These are phyloP conservation scores for Melanogrammus aeglefinus DNA, from an alignment of 2,797 vertebrate species.

Conservation along the genomic window DNA sequence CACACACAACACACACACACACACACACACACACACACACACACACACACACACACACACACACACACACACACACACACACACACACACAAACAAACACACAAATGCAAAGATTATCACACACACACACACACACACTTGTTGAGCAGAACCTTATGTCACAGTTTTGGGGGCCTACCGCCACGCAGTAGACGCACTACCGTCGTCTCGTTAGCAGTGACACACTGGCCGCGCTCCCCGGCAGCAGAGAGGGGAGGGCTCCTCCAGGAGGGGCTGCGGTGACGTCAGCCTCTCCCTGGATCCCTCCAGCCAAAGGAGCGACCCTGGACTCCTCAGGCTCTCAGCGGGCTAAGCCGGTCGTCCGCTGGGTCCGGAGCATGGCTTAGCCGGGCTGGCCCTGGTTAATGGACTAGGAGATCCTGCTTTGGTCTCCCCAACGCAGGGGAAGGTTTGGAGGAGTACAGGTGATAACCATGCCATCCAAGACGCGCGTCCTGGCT, in stretches of 20 bases:
- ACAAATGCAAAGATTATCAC: no score
- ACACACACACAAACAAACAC: not conserved
- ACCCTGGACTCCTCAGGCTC: slow-evolving; percentile 20
- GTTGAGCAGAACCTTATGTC: no score
- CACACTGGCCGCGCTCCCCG: not conserved
- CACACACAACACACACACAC: not conserved
- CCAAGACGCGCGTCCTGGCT: slow-evolving; percentile 47
- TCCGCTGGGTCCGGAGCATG: slow-evolving; percentile 11
- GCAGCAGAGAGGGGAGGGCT: not conserved
- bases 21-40: no score
- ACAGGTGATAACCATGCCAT: slow-evolving; percentile 61
- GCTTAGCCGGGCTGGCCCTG: slow-evolving; percentile 23
- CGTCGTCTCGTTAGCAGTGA: not conserved
- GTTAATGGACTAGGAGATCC: slow-evolving; percentile 33
- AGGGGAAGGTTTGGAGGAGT: slow-evolving; percentile 53
- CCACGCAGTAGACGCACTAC: not conserved
- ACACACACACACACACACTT: no score
- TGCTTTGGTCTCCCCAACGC: slow-evolving; percentile 12
- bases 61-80: not conserved
- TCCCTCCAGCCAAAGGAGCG: slow-evolving; percentile 10
- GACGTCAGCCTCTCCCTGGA: not conserved
- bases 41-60: not conserved
- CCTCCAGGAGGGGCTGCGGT: not conserved
- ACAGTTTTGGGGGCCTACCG: no score
- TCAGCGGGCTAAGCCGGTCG: not conserved